Percentiles rank a stretch among this genome's conserved stretches.
Evolutionary conservation across 1,140 invertebrate genomes (phyloP).

Genomic region (Anastrepha obliqua): DNA sequence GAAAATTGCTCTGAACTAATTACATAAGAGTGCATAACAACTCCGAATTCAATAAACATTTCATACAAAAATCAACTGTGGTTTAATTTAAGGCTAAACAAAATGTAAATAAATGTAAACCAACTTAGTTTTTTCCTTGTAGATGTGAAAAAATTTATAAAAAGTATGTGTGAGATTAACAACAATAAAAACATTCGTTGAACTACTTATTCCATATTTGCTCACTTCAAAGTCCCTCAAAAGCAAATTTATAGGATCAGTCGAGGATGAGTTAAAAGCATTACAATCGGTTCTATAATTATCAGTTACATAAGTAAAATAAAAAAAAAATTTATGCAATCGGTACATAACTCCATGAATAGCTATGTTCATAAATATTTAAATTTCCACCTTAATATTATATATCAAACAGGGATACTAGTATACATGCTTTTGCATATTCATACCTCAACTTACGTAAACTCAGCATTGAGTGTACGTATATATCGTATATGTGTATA

Average conservation of each 20-base stretch:
- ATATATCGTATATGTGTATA: not conserved
- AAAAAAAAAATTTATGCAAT: no score
- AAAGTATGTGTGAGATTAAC: not conserved
- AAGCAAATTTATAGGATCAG: not conserved
- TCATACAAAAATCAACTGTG: not conserved
- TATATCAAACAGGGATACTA: not conserved
- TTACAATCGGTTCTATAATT: not conserved
- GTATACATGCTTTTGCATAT: not conserved
- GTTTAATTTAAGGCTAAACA: constrained; percentile 27
- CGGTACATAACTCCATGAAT: not conserved
- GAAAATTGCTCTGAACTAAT: not conserved
- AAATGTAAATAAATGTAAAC: not conserved
- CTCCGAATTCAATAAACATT: not conserved
- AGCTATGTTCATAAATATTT: not conserved
- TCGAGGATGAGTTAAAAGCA: not conserved
- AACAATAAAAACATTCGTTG: not conserved
- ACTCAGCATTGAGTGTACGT: not conserved
- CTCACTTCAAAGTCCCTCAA: not conserved
- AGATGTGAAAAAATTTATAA: not conserved
- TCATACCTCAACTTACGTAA: constrained; percentile 41
- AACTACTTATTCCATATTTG: constrained; percentile 2
- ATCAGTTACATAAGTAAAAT: no score
- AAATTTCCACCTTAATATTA: not conserved
- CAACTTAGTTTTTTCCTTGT: not conserved
- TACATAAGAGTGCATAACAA: constrained; percentile 43